These are phyloP conservation scores for Ennomos fuscantarius DNA, from an alignment of 2,888 invertebrate species.

Conservation along the genomic window DNA sequence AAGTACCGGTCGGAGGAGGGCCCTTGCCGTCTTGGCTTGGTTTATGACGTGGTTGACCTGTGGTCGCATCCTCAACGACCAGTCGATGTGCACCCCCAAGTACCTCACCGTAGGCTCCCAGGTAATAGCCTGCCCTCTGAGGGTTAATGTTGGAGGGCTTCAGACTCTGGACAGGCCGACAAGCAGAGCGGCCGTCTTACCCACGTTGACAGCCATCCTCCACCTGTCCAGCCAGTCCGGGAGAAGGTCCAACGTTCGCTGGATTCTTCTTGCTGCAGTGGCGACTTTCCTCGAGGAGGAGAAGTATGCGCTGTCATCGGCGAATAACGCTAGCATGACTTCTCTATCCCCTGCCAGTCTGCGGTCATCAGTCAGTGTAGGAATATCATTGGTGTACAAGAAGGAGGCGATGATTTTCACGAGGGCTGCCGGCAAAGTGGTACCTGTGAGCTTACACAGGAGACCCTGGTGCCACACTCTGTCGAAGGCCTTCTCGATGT, in stretches of 20 bases:
- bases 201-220: constrained; percentile 33
- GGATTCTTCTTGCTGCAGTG: neutral
- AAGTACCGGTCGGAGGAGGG: constrained; percentile 31
- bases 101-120: constrained; percentile 25
- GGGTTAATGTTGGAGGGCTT: constrained; percentile 29
- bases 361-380: constrained; percentile 4
- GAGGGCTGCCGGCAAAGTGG: constrained; percentile 20
- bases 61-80: constrained; percentile 28
- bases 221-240: constrained; percentile 31
- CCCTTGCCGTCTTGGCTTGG: constrained; percentile 14
- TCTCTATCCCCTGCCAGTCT: neutral
- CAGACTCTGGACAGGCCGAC: constrained; percentile 15
- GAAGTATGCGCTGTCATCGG: constrained; percentile 12
- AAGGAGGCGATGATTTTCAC: constrained; percentile 21
- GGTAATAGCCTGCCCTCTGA: neutral
- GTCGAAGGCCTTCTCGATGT: constrained; percentile 36
- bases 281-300: neutral
- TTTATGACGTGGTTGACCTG: constrained; percentile 25
- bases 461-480: constrained; percentile 23
- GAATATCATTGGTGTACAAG: constrained; percentile 42
- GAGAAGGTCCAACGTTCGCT: constrained; percentile 30
- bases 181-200: constrained; percentile 33
- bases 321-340: too few relatives aligned
- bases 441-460: constrained; percentile 10
- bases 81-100: constrained; percentile 38